A percentile compares a stretch with the other conserved stretches of the same genome.
These are phyloP conservation scores for Drosophila auraria DNA, from an alignment of 1,140 invertebrate species.

Conservation along the genomic window DNA sequence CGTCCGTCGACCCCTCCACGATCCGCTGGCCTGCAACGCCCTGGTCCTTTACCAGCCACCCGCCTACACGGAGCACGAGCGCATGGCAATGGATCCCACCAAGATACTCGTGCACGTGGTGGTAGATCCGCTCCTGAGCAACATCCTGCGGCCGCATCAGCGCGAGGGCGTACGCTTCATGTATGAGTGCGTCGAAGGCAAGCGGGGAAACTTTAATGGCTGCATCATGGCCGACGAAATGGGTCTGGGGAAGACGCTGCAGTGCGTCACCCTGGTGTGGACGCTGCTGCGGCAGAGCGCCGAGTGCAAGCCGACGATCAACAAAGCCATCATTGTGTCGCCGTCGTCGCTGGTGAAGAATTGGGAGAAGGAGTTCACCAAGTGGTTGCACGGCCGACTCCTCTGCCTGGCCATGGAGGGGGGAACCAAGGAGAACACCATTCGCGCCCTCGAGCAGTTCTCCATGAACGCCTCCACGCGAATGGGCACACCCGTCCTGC, in stretches of 20 bases:
- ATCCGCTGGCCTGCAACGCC: conserved; percentile 97
- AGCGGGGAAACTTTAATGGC: conserved; percentile 92
- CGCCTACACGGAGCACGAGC: conserved; percentile 86
- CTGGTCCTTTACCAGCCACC: conserved; percentile 96
- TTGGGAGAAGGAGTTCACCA: conserved; percentile 99
- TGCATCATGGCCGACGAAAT: conserved; percentile 99
- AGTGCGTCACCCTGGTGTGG: conserved; percentile 99
- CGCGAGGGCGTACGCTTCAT: conserved; percentile 99
- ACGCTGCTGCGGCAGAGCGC: conserved; percentile 95
- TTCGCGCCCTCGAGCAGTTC: conserved; percentile 92
- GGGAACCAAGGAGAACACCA: conserved; percentile 95
- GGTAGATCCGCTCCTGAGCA: conserved; percentile 96
- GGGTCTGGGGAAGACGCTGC: conserved; percentile 98
- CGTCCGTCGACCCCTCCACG: conserved; percentile 92
- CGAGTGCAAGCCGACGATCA: conserved; percentile 93
- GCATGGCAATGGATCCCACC: conserved; percentile 77
- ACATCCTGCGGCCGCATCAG: conserved; percentile 98
- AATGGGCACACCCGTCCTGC: conserved; percentile 94
- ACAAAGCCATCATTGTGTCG: conserved; percentile 97
- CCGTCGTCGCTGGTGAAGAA: conserved; percentile 99
- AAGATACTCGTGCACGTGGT: conserved; percentile 94
- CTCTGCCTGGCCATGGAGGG: conserved; percentile 96
- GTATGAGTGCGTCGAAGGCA: conserved; percentile 99
- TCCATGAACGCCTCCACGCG: conserved; percentile 88
- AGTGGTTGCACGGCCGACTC: conserved; percentile 96